Base-by-base conservation (phyloP, 2,797 vertebrate genomes). In the Acipenser transmontanus region DNA sequence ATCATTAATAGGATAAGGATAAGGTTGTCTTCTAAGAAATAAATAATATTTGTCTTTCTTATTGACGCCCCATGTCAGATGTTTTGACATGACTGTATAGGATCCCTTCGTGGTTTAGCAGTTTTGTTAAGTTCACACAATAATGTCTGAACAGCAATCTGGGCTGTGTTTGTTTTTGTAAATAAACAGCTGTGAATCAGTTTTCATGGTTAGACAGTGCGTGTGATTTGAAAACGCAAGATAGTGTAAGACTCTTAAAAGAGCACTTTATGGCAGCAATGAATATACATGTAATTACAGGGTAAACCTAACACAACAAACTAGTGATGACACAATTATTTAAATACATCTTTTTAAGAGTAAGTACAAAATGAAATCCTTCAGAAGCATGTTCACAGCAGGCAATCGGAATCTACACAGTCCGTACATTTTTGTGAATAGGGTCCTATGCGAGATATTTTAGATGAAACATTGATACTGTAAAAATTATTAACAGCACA, bases 321-420 rank as follows among this genome's bases (percentile, higher is more conserved):
- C 71, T 13, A 34, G 68, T 47, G 63, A 75, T 72, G 72, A 77
- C 73, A 79, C 81, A 84, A 85, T 77, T 11, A 64, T 50, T 59
- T 13, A 68, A 63, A 50, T 12, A 20, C 50, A 57, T 14, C 48
- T n/a, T n/a, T 66, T 59, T 13, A 77, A 1, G 52, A 54, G n/a
- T 54, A 34, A 34, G 34, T 34, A 34, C 34, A 34, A 34, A 34
- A 34, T 34, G 52, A 54, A 54, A 9, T 9, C 52, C n/a, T 77
- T 72, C 76, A 77, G 72, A 74, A 62, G 79, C 88, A 91, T 91
- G 88, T 88, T 77, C 73, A 72, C 78, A 75, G 79, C 81, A 80
- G 80, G 34, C 34, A 34, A 34, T 34, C 34, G 2, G 4, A 34
- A 34, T 34, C 34, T 34, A 34, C 34, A 34, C 17, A 17, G 1